A percentile compares a stretch with the other conserved stretches of the same genome.
Conservation (phyloP, 2,888 invertebrate genomes). For the Acronicta alni region DNA sequence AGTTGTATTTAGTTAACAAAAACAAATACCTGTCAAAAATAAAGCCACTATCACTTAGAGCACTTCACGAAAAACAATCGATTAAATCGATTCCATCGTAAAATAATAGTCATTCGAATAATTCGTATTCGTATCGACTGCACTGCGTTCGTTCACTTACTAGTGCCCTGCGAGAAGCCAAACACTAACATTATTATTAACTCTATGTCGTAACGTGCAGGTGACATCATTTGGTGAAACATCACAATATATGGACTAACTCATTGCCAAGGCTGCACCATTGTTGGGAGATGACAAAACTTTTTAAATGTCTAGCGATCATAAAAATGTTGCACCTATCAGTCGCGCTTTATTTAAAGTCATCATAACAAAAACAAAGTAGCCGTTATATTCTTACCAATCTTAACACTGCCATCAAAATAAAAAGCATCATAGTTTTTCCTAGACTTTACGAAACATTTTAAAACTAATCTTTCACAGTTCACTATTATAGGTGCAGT, state of each 20-base stretch:
- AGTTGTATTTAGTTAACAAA: not conserved
- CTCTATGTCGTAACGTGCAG: conserved; percentile 75
- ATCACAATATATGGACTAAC: conserved; percentile 62
- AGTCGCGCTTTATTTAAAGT: conserved; percentile 10
- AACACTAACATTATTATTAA: conserved; percentile 81
- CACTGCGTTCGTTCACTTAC: conserved; percentile 68
- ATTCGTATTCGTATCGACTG: conserved; percentile 63
- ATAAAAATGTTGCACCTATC: conserved; percentile 20
- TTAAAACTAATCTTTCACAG: not conserved
- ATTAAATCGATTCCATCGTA: conserved; percentile 46
- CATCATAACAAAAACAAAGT: no score
- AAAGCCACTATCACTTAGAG: conserved; percentile 22
- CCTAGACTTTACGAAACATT: not conserved
- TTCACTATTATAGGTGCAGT: no score
- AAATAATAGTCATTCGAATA: conserved; percentile 48
- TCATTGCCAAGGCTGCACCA: conserved; percentile 70
- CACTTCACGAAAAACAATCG: conserved; percentile 51
- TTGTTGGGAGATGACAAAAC: conserved; percentile 46
- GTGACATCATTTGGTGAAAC: conserved; percentile 81
- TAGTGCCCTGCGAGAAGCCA: conserved; percentile 78
- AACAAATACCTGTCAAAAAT: conserved; percentile 41
- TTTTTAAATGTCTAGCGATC: conserved; percentile 11
- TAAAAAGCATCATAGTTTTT: not conserved
- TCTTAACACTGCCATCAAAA: no score
- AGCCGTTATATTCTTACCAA: no score